phyloP scores from a whole-genome alignment of 92 coral and sea anemone species.

The Anthopleura xanthogrammica region DNA sequence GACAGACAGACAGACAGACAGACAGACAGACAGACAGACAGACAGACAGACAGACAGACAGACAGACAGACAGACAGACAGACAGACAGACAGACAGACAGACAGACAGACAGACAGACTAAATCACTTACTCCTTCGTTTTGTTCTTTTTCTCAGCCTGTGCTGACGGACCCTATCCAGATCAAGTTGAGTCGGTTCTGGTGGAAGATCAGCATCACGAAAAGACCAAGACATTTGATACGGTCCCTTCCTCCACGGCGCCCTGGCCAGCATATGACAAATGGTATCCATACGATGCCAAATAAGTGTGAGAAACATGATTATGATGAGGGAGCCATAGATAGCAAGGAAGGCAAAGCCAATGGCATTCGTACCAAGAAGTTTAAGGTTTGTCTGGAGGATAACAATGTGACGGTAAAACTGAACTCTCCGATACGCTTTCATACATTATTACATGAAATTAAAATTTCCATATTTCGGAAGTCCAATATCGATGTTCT shows the following conservation, averaged over 20 bases:
- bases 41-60: too few relatives aligned
- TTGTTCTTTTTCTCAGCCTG: not conserved
- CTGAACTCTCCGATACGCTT: not conserved
- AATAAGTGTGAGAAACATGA: conserved; percentile 80
- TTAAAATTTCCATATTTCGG: too few relatives aligned
- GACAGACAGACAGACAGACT: not conserved
- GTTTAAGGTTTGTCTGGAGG: conserved; percentile 31
- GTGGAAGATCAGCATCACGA: conserved; percentile 62
- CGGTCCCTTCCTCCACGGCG: conserved; percentile 88
- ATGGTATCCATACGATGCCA: conserved; percentile 85
- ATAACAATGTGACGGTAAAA: not conserved
- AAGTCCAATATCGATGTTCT: too few relatives aligned
- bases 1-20: too few relatives aligned
- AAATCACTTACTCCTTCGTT: not conserved
- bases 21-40: too few relatives aligned
- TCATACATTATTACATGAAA: too few relatives aligned
- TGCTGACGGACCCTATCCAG: not conserved
- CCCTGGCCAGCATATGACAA: conserved; percentile 89
- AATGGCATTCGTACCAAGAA: conserved; percentile 64
- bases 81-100: not conserved
- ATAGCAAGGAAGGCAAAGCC: conserved; percentile 79
- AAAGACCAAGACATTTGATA: conserved; percentile 74
- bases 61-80: too few relatives aligned
- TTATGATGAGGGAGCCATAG: conserved; percentile 62
- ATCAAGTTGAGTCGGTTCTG: conserved; percentile 47